Percentiles rank a stretch among this genome's conserved stretches.
Conservation (phyloP, 2,113 vertebrate species). For the Larimichthys crocea region DNA sequence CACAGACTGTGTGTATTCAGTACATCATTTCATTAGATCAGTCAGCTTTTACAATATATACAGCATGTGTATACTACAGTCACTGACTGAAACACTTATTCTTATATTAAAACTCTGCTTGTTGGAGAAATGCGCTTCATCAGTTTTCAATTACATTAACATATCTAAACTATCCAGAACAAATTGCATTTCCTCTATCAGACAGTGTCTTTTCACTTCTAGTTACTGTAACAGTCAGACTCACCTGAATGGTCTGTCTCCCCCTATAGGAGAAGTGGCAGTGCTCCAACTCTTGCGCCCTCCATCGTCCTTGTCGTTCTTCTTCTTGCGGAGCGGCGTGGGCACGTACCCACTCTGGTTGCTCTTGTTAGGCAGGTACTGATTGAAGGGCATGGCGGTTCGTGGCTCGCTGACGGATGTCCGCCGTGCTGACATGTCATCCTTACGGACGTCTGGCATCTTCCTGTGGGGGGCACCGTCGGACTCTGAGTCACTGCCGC, state of each 20-base stretch:
- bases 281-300: slow-evolving; percentile 95
- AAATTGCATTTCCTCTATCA: not conserved
- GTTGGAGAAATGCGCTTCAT: not conserved
- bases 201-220: not conserved
- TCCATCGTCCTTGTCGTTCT: slow-evolving; percentile 87
- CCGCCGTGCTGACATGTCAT: slow-evolving; percentile 95
- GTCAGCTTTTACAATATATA: not conserved
- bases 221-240: not conserved
- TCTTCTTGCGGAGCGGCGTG: slow-evolving; percentile 88
- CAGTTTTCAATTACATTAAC: not conserved
- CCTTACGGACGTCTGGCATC: slow-evolving; percentile 94
- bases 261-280: slow-evolving; percentile 90
- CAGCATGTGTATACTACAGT: not conserved
- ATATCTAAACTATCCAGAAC: not conserved
- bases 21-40: not conserved
- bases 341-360: slow-evolving; percentile 94
- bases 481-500: slow-evolving; percentile 95
- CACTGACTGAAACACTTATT: not conserved
- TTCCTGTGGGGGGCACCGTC: slow-evolving; percentile 92
- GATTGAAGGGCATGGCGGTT: slow-evolving; percentile 95
- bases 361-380: slow-evolving; percentile 97
- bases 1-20: not conserved
- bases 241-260: slow-evolving; percentile 94
- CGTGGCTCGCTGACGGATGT: slow-evolving; percentile 92
- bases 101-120: not conserved